Percentiles rank a stretch among this genome's conserved stretches.
phyloP scores from a whole-genome alignment of 2,113 vertebrate species.

The Ceyx melanurus region DNA sequence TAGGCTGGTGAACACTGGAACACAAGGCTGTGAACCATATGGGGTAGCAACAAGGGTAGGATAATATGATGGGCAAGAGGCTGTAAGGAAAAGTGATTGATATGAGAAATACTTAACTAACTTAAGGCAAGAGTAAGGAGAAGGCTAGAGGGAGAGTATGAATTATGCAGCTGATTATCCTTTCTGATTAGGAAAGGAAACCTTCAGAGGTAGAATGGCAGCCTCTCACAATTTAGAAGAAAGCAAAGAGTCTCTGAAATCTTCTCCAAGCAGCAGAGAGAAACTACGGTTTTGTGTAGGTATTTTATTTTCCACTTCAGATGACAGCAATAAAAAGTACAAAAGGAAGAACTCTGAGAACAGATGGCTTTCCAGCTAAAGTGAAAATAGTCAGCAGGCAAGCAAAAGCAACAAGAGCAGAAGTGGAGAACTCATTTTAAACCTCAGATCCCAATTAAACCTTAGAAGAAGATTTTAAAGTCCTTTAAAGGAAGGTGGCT shows the following conservation, averaged over 20 bases:
- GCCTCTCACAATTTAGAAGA: neutral
- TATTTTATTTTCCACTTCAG: slow-evolving; percentile 24
- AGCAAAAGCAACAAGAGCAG: neutral
- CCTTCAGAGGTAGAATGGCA: neutral
- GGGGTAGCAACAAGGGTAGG: neutral
- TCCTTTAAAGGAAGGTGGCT: neutral
- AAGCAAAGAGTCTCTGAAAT: neutral
- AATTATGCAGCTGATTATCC: neutral
- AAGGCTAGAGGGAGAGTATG: neutral
- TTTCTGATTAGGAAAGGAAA: slow-evolving; percentile 1
- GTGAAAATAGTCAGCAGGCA: slow-evolving; percentile 15
- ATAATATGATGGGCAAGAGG: neutral
- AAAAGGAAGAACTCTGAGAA: neutral
- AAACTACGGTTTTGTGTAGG: neutral
- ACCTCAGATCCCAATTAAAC: slow-evolving; percentile 18
- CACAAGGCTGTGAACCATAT: neutral
- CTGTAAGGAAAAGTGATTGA: neutral
- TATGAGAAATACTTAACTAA: neutral
- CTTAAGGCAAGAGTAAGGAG: neutral
- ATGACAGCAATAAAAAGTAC: neutral
- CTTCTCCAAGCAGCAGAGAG: neutral
- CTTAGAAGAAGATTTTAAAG: neutral
- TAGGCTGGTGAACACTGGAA: neutral
- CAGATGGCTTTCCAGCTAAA: neutral
- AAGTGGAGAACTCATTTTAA: slow-evolving; percentile 16